Evolutionary conservation across 2,888 invertebrate species (phyloP).

Genomic region (Ametastegia equiseti): DNA sequence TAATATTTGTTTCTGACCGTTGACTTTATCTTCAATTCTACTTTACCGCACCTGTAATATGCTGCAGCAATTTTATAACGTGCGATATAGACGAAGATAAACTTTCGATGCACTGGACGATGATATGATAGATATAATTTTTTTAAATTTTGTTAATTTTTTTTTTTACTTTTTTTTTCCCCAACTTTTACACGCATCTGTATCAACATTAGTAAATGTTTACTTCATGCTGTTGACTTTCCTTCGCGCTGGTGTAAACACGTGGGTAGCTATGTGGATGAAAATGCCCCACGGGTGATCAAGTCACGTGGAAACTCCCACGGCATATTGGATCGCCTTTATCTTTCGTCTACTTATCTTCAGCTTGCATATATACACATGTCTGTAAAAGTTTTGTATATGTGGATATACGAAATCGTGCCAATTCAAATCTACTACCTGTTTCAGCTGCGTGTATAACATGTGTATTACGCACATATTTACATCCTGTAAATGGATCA

Average conservation of each 20-base stretch:
- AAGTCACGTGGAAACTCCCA: conserved; percentile 27
- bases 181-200: background rate
- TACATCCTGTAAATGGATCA: no score
- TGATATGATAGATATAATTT: no score
- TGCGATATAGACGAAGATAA: background rate
- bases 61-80: no score
- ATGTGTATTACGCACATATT: background rate
- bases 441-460: no score
- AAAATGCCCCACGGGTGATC: background rate
- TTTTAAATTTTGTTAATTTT: background rate
- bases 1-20: background rate
- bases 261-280: background rate
- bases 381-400: background rate
- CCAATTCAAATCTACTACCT: no score
- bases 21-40: background rate
- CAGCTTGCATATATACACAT: background rate
- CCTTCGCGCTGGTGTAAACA: background rate
- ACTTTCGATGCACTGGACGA: background rate
- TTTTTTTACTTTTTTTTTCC: background rate
- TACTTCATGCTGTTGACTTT: background rate
- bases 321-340: conserved; percentile 23
- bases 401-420: background rate
- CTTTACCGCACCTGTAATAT: background rate
- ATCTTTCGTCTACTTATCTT: conserved; percentile 1
- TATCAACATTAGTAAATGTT: conserved; percentile 5